phyloP scores from a whole-genome alignment of 2,888 invertebrate genomes.

The Branchipolynoe longqiensis region DNA sequence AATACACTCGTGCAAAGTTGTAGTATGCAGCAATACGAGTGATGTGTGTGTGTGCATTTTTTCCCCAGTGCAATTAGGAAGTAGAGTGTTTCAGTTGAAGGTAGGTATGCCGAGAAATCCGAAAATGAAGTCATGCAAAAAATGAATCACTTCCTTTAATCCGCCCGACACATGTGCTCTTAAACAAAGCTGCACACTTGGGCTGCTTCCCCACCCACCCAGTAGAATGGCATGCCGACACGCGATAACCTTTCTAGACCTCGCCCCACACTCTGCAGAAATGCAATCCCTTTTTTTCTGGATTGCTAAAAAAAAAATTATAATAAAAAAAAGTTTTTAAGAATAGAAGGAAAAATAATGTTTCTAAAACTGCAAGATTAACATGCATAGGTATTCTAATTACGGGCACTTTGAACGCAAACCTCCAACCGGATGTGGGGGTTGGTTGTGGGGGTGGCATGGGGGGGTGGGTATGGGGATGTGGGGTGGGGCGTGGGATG shows the following conservation, averaged over 20 bases:
- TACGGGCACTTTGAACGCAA: background rate
- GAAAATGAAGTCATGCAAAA: conserved; percentile 27
- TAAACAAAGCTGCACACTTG: conserved; percentile 31
- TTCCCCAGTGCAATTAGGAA: background rate
- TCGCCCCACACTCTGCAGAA: conserved; percentile 19
- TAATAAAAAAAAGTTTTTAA: too few species aligned
- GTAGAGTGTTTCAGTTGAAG: background rate
- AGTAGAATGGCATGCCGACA: conserved; percentile 32
- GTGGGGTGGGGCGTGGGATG: background rate
- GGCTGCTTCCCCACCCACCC: background rate
- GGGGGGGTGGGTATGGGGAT: background rate
- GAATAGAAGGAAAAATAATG: conserved; percentile 4
- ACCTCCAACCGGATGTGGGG: background rate
- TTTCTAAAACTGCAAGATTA: background rate
- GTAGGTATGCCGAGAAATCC: conserved; percentile 26
- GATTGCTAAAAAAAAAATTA: too few species aligned
- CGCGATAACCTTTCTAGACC: conserved; percentile 38
- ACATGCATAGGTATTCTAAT: conserved; percentile 17
- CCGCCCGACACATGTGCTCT: background rate
- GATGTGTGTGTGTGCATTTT: too few species aligned
- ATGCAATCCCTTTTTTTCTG: conserved; percentile 46
- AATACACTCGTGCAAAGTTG: too few species aligned
- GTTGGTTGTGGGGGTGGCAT: background rate
- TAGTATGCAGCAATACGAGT: too few species aligned
- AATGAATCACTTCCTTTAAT: conserved; percentile 22